These are phyloP conservation scores for Myripristis murdjan DNA, from an alignment of 2,797 vertebrate genomes.

Conservation along the genomic window DNA sequence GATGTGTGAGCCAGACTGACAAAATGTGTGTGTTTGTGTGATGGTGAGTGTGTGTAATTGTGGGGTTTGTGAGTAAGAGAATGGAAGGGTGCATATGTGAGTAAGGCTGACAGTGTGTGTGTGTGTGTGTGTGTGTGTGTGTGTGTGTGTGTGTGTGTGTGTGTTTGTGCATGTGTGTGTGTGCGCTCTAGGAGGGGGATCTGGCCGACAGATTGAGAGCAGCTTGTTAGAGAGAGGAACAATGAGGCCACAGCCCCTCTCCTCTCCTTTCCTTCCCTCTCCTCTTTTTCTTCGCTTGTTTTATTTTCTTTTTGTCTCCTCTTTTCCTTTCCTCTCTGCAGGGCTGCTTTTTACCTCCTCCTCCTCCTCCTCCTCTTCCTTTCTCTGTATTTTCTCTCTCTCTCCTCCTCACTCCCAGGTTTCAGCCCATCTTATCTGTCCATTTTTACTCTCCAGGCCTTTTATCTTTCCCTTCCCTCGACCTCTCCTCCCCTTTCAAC, in stretches of 20 bases:
- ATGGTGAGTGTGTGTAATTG: conserved; percentile 57
- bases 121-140: conserved; percentile 19
- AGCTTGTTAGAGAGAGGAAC: conserved; percentile 85
- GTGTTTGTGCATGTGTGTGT: conserved; percentile 34
- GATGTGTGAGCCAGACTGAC: conserved; percentile 5
- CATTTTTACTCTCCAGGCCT: conserved; percentile 14
- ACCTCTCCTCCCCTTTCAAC: conserved; percentile 24
- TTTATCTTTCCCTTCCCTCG: neutral
- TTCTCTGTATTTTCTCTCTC: neutral
- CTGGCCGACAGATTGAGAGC: conserved; percentile 86
- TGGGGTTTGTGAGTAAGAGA: conserved; percentile 38
- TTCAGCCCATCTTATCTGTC: conserved; percentile 14
- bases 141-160: conserved; percentile 31
- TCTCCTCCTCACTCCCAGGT: conserved; percentile 3
- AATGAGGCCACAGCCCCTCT: conserved; percentile 78
- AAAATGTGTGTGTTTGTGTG: neutral
- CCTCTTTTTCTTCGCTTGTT: neutral
- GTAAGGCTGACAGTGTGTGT: conserved; percentile 46
- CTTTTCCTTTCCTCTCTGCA: neutral
- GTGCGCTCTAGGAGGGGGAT: conserved; percentile 76
- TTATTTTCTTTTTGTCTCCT: neutral
- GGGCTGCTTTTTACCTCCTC: neutral
- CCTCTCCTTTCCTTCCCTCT: conserved; percentile 13
- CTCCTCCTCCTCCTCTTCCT: conserved; percentile 16
- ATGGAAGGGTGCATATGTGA: conserved; percentile 13